phyloP scores from a whole-genome alignment of 1,140 invertebrate species.

The Drosophila parvula region DNA sequence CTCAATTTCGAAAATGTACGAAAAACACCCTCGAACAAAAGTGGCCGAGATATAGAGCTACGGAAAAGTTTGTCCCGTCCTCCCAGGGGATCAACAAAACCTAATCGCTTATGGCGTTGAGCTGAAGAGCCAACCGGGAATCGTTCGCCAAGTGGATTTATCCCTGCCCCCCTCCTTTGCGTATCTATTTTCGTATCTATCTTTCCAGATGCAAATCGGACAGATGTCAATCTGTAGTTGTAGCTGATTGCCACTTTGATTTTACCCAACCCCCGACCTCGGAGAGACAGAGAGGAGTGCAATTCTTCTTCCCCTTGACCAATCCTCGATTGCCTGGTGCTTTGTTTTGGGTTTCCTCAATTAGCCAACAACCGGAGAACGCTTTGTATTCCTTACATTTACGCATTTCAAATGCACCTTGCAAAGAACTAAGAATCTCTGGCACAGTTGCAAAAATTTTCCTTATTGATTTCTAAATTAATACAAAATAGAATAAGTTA shows the following conservation, averaged over 20 bases:
- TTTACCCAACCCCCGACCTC: background rate
- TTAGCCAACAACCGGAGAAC: slow-evolving; percentile 24
- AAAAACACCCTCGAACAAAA: slow-evolving; percentile 37
- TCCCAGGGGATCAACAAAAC: slow-evolving; percentile 77
- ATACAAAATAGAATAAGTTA: background rate
- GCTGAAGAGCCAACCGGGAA: slow-evolving; percentile 72
- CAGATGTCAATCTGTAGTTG: slow-evolving; percentile 77
- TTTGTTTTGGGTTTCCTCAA: slow-evolving; percentile 25
- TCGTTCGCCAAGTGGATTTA: slow-evolving; percentile 40
- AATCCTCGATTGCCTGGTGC: slow-evolving; percentile 10
- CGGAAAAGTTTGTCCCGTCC: slow-evolving; percentile 31
- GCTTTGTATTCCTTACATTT: slow-evolving; percentile 4
- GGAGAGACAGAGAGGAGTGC: background rate
- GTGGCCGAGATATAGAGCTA: slow-evolving; percentile 19
- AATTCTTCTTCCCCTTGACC: background rate
- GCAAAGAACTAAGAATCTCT: background rate
- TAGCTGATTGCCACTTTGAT: slow-evolving; percentile 64
- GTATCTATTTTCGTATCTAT: slow-evolving; percentile 41
- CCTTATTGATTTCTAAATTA: no score
- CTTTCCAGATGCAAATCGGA: slow-evolving; percentile 68
- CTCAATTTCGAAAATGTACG: slow-evolving; percentile 72
- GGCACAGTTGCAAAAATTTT: slow-evolving; percentile 7
- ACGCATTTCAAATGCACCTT: slow-evolving; percentile 43
- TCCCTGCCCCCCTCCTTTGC: slow-evolving; percentile 1
- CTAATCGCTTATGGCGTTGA: slow-evolving; percentile 75